These are phyloP conservation scores for Psococerastis gibbosa DNA, from an alignment of 2,888 invertebrate species.

Conservation along the genomic window DNA sequence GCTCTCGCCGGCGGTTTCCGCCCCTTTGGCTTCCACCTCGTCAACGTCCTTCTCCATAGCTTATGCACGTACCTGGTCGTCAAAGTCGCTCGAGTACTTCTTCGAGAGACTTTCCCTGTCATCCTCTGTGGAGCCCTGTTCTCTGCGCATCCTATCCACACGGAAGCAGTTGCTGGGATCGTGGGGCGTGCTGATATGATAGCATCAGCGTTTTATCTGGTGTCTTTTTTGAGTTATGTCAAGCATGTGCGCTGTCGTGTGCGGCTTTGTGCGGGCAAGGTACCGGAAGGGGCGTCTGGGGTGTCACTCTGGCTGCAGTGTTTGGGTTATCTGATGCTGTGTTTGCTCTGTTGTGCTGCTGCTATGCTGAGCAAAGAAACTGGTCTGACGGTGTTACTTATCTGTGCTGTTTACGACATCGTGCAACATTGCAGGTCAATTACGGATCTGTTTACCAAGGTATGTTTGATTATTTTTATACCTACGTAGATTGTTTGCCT, in stretches of 20 bases:
- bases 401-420: slow-evolving; percentile 79
- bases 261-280: slow-evolving; percentile 18
- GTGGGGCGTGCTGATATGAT: slow-evolving; percentile 91
- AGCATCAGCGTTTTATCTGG: slow-evolving; percentile 75
- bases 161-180: slow-evolving; percentile 88
- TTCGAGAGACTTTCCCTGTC: slow-evolving; percentile 18
- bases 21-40: slow-evolving; percentile 68
- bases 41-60: slow-evolving; percentile 72
- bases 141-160: slow-evolving; percentile 89
- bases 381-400: slow-evolving; percentile 75
- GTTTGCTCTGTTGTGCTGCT: slow-evolving; percentile 41
- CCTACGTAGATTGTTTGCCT: too few species aligned
- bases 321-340: slow-evolving; percentile 25
- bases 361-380: slow-evolving; percentile 92
- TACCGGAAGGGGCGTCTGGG: neutral
- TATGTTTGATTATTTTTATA: slow-evolving; percentile 2
- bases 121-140: slow-evolving; percentile 65
- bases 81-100: slow-evolving; percentile 41
- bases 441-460: slow-evolving; percentile 10
- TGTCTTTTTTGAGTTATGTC: slow-evolving; percentile 70
- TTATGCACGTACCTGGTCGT: slow-evolving; percentile 69
- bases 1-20: slow-evolving; percentile 55
- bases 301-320: slow-evolving; percentile 16
- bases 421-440: slow-evolving; percentile 23
- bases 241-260: slow-evolving; percentile 41